phyloP scores from a whole-genome alignment of 2,113 vertebrate species.

The Melozone crissalis region DNA sequence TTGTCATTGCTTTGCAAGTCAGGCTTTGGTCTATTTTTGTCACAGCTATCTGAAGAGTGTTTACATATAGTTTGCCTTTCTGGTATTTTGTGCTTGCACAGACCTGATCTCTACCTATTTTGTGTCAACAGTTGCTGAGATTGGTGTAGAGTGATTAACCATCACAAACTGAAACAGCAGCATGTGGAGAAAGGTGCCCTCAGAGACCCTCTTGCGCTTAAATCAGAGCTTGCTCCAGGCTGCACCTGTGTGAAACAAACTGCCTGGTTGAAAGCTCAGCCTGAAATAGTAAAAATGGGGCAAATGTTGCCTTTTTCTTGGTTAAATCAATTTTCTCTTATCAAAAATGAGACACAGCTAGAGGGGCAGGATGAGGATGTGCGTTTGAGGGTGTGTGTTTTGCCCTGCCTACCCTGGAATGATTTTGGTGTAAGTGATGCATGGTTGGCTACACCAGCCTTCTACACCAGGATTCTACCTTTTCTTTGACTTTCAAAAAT shows the following conservation, averaged over 20 bases:
- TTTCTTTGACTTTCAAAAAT: background rate
- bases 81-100: slow-evolving; percentile 88
- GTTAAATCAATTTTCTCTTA: slow-evolving; percentile 61
- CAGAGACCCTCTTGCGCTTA: slow-evolving; percentile 73
- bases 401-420: background rate
- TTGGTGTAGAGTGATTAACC: slow-evolving; percentile 70
- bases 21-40: slow-evolving; percentile 77
- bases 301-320: slow-evolving; percentile 59
- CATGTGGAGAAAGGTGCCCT: slow-evolving; percentile 58
- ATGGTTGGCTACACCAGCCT: background rate
- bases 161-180: background rate
- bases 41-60: slow-evolving; percentile 71
- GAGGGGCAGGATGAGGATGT: slow-evolving; percentile 1
- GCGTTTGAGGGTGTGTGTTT: background rate
- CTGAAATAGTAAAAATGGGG: slow-evolving; percentile 62
- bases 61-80: slow-evolving; percentile 82
- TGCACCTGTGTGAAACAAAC: slow-evolving; percentile 73
- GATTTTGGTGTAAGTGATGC: background rate
- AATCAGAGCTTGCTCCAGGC: slow-evolving; percentile 81
- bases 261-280: slow-evolving; percentile 68
- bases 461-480: background rate
- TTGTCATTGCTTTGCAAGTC: slow-evolving; percentile 62
- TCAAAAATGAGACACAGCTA: slow-evolving; percentile 49
- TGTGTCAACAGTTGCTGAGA: slow-evolving; percentile 84
- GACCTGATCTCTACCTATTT: slow-evolving; percentile 86